A percentile compares a stretch with the other conserved stretches of the same genome.
phyloP scores from a whole-genome alignment of 2,797 vertebrate species.

The Periophthalmus magnuspinnatus region DNA sequence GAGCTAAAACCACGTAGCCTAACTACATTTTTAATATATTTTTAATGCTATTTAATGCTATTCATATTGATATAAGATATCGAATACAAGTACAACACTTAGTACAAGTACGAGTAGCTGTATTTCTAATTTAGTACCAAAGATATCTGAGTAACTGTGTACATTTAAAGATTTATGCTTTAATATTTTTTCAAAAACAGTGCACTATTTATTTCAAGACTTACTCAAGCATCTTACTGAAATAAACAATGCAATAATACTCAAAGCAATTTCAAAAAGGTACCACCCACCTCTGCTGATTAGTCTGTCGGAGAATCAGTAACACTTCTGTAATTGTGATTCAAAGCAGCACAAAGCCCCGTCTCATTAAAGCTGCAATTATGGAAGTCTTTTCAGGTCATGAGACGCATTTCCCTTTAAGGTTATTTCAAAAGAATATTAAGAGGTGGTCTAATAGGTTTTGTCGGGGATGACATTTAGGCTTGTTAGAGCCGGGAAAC shows the following conservation, averaged over 20 bases:
- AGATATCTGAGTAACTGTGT: no score
- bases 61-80: no score
- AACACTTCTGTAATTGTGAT: not conserved
- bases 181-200: not conserved
- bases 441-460: slow-evolving; percentile 2
- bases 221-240: no score
- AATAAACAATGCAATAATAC: no score
- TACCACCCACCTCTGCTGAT: not conserved
- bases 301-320: not conserved
- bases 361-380: not conserved
- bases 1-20: no score
- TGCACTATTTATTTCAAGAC: no score
- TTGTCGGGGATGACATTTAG: slow-evolving; percentile 1
- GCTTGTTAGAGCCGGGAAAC: not conserved
- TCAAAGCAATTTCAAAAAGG: no score
- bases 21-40: no score
- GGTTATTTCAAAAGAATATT: not conserved
- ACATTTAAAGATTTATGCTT: not conserved
- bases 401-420: not conserved
- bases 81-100: no score
- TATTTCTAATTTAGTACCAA: no score
- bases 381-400: not conserved
- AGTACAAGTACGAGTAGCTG: no score
- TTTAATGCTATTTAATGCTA: no score
- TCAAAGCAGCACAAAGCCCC: not conserved